Conservation (phyloP, 30 jellyfish, hydroid and myxozoan species). For the Hydractinia symbiolongicarpus region DNA sequence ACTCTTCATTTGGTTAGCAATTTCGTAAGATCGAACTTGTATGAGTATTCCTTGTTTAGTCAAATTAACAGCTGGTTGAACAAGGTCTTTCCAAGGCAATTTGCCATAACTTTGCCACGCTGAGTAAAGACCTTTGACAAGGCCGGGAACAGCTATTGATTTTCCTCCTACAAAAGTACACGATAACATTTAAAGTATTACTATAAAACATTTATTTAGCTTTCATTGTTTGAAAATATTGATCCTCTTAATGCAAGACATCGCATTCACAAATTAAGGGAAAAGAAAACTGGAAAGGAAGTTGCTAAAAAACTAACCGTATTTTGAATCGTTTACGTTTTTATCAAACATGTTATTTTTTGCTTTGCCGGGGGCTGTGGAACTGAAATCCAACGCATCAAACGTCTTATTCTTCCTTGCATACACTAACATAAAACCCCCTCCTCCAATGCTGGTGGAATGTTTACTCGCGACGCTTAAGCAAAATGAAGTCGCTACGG, state of each 20-base stretch:
- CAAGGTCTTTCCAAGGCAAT: slow-evolving; percentile 77
- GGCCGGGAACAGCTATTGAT: slow-evolving; percentile 87
- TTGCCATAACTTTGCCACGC: slow-evolving; percentile 90
- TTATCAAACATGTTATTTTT: slow-evolving; percentile 42
- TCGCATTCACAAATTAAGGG: no score
- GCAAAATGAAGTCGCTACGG: slow-evolving; percentile 79
- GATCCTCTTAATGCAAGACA: no score
- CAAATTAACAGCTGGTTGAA: slow-evolving; percentile 73
- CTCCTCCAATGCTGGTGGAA: slow-evolving; percentile 94
- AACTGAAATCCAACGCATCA: slow-evolving; percentile 73
- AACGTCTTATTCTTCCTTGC: slow-evolving; percentile 61
- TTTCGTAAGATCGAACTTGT: slow-evolving; percentile 52
- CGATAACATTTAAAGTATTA: neutral
- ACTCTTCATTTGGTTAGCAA: slow-evolving; percentile 22
- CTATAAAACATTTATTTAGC: neutral
- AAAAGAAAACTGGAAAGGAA: no score
- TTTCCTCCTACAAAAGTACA: slow-evolving; percentile 42
- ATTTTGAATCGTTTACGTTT: slow-evolving; percentile 7
- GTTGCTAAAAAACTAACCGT: neutral
- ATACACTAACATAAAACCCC: slow-evolving; percentile 86
- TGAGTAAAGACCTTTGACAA: slow-evolving; percentile 61
- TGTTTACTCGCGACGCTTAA: slow-evolving; percentile 84
- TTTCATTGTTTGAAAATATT: no score
- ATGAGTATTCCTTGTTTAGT: slow-evolving; percentile 56
- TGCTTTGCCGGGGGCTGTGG: slow-evolving; percentile 72